A percentile compares a stretch with the other conserved stretches of the same genome.
Evolutionary conservation across 2,113 vertebrate genomes (phyloP).

Genomic region (Vanacampus margaritifer): DNA sequence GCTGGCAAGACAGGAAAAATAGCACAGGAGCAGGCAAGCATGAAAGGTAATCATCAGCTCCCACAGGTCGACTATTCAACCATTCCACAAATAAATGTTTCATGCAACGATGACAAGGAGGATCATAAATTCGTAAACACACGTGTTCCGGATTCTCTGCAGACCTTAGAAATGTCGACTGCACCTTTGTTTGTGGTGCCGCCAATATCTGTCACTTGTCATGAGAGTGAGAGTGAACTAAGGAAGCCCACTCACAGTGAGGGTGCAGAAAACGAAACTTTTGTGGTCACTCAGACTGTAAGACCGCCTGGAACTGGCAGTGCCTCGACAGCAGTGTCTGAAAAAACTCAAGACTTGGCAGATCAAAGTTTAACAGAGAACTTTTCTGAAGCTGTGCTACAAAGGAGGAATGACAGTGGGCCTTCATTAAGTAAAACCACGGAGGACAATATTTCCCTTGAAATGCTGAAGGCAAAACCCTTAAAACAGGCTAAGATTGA

Average conservation of each 20-base stretch:
- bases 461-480: conserved; percentile 47
- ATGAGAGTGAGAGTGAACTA: conserved; percentile 43
- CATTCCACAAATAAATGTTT: conserved; percentile 65
- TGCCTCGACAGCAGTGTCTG: background rate
- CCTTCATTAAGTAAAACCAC: conserved; percentile 38
- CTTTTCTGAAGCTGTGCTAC: conserved; percentile 27
- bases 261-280: conserved; percentile 37
- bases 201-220: conserved; percentile 54
- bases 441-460: conserved; percentile 34
- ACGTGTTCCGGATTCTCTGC: conserved; percentile 10
- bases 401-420: conserved; percentile 18
- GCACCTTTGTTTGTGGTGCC: conserved; percentile 41
- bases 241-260: conserved; percentile 13
- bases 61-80: conserved; percentile 28
- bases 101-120: conserved; percentile 49
- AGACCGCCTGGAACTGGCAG: conserved; percentile 26
- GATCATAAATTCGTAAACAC: conserved; percentile 2
- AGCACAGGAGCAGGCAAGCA: conserved; percentile 1
- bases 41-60: conserved; percentile 12
- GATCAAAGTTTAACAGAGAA: conserved; percentile 29
- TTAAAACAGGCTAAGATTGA: conserved; percentile 56
- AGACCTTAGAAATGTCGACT: conserved; percentile 15
- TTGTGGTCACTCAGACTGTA: conserved; percentile 41
- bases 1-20: conserved; percentile 13
- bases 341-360: conserved; percentile 20